Evolutionary conservation across 2,888 invertebrate genomes (phyloP).

Genomic region (Melitaea athalia): DNA sequence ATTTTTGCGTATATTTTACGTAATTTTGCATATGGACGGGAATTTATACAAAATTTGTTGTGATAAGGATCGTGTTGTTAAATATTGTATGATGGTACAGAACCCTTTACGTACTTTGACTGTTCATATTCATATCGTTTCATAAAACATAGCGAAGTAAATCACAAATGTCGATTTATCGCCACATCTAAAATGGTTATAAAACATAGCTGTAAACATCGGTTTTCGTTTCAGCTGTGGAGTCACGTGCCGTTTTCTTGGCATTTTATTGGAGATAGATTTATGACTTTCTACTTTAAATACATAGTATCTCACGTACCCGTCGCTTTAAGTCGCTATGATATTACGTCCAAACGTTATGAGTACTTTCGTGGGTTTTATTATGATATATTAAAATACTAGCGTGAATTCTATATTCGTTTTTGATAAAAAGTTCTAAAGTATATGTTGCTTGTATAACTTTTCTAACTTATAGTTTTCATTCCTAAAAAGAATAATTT

Average conservation of each 20-base stretch:
- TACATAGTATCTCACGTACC: conserved; percentile 54
- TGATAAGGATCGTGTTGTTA: too few species aligned
- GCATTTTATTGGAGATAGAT: conserved; percentile 67
- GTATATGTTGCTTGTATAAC: too few species aligned
- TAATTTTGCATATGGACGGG: too few species aligned
- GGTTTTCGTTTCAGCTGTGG: conserved; percentile 49
- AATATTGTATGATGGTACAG: too few species aligned
- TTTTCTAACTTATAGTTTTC: too few species aligned
- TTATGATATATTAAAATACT: not conserved
- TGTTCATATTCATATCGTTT: conserved; percentile 26
- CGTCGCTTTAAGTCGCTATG: conserved; percentile 27
- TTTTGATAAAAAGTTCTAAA: too few species aligned
- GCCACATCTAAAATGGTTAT: conserved; percentile 51
- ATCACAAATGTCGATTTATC: conserved; percentile 49
- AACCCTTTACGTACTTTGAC: not conserved
- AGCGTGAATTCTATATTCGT: not conserved
- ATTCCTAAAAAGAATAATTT: too few species aligned
- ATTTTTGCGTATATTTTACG: too few species aligned
- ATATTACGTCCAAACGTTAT: conserved; percentile 21
- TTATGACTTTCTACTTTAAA: conserved; percentile 64
- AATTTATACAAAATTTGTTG: too few species aligned
- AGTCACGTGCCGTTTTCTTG: conserved; percentile 62
- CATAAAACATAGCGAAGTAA: conserved; percentile 35
- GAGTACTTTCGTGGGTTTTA: conserved; percentile 14
- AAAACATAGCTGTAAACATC: conserved; percentile 65